phyloP scores from a whole-genome alignment of 2,888 invertebrate genomes.

The Athetis lepigone region DNA sequence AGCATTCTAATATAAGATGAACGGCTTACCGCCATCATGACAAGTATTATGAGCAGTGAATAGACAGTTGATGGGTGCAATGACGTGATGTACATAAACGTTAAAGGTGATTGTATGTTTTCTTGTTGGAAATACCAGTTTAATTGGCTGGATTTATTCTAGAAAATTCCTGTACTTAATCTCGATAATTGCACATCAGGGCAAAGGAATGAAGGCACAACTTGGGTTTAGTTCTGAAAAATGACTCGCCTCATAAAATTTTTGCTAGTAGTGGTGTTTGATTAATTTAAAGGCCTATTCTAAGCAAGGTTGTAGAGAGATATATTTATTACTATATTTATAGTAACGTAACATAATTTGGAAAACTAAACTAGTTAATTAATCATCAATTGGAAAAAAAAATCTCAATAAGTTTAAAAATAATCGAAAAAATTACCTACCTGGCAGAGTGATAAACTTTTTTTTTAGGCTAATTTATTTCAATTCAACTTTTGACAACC shows the following conservation, averaged over 20 bases:
- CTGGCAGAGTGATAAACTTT: too few relatives aligned
- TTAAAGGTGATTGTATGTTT: not conserved
- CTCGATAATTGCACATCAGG: not conserved
- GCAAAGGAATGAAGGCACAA: not conserved
- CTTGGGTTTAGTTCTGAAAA: not conserved
- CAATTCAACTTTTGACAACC: conserved; percentile 39
- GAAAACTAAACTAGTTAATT: too few relatives aligned
- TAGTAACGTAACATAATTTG: too few relatives aligned
- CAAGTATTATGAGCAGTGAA: conserved; percentile 28
- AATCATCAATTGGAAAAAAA: too few relatives aligned
- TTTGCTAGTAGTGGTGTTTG: not conserved
- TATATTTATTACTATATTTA: too few relatives aligned
- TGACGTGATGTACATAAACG: conserved; percentile 14
- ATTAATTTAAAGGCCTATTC: too few relatives aligned
- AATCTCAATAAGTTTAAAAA: too few relatives aligned
- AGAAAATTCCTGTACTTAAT: not conserved
- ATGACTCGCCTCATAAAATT: not conserved
- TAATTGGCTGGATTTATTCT: not conserved
- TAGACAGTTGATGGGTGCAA: conserved; percentile 42
- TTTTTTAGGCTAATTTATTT: not conserved
- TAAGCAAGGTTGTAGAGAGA: too few relatives aligned
- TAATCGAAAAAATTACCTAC: too few relatives aligned
- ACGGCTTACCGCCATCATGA: conserved; percentile 35
- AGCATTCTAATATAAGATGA: conserved; percentile 30
- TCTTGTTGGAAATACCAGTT: not conserved